Evolutionary conservation across 1,140 invertebrate species (phyloP), one percentile per base, ranked within the genome.

Genomic region (Tribolium castaneum): DNA sequence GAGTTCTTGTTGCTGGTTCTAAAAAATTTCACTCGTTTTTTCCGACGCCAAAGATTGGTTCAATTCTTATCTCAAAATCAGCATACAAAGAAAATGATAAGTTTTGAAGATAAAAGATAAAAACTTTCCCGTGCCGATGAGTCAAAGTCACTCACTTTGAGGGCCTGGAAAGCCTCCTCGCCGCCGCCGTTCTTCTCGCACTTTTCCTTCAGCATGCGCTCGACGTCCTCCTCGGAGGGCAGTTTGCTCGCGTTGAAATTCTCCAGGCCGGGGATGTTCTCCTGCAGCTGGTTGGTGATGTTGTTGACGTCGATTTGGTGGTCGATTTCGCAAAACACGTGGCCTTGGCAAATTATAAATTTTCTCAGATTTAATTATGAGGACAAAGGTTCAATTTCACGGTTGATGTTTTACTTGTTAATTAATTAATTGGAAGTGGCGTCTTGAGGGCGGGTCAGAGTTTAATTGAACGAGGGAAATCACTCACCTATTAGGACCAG

Each of bases 1-100:
- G 19, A 81, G 39, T 0, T 59, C 62, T 22, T 80, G 73, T 80
- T 86, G 85, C 13, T 85, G 84, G 6, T 59, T 75, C 87, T 87
- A 71, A 39, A 79, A 80, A 77, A 34, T 25, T 25, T 39, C 4
- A 45, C 5, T 45, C 5, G 39, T 10, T 45, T 10, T 45, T 19
- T 19, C 16, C 16, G 39, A n/a, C 1, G 39, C 1, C 39, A 45
- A 45, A 45, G 35, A 45, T 45, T 45, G 39, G 35, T 19, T 19
- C 5, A 45, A 45, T 45, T 4, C 9, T 30, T 30, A 30, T 30
- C 25, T 30, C 25, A 1, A 4, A 30, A 30, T 30, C 6, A 4
- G 6, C 25, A 45, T 45, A 10, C 39, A 45, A 45, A 10, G 39
- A 30, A 30, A 30, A 1, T 30, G 5, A 45, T 45, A 45, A 45